These are phyloP conservation scores for Oreochromis mossambicus DNA, from an alignment of 2,797 vertebrate genomes.

Conservation along the genomic window DNA sequence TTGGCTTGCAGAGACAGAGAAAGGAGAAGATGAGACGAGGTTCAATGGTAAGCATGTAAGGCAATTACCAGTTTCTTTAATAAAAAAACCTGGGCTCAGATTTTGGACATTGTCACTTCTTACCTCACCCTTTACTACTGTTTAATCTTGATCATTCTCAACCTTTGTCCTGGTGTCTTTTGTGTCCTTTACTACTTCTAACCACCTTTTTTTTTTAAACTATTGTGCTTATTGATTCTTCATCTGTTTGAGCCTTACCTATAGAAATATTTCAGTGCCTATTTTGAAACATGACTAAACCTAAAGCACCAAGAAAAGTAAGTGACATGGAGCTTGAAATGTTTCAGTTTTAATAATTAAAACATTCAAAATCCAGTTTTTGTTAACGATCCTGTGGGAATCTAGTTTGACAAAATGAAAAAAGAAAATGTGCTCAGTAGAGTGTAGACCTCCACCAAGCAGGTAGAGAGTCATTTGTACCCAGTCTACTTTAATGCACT, in stretches of 20 bases:
- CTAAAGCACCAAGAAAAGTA: background rate
- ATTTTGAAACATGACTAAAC: background rate
- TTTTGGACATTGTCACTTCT: constrained; percentile 12
- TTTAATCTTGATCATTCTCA: background rate
- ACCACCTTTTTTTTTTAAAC: background rate
- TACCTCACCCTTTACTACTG: background rate
- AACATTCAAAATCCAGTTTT: background rate
- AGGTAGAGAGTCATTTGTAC: background rate
- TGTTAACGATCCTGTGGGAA: background rate
- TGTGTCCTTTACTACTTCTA: background rate
- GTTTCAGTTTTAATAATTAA: background rate
- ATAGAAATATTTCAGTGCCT: too few species aligned
- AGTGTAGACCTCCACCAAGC: background rate
- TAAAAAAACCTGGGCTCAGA: background rate
- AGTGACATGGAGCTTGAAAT: too few species aligned
- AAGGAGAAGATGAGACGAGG: background rate
- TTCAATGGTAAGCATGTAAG: background rate
- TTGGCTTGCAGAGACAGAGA: constrained; percentile 10
- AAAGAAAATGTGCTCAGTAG: background rate
- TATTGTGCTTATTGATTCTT: background rate
- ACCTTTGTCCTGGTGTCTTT: background rate
- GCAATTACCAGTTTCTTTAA: background rate
- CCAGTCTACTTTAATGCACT: background rate
- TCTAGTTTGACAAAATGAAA: background rate
- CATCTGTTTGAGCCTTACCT: background rate